Base-by-base conservation (phyloP, 2,113 vertebrate genomes). In the Entelurus aequoreus region DNA sequence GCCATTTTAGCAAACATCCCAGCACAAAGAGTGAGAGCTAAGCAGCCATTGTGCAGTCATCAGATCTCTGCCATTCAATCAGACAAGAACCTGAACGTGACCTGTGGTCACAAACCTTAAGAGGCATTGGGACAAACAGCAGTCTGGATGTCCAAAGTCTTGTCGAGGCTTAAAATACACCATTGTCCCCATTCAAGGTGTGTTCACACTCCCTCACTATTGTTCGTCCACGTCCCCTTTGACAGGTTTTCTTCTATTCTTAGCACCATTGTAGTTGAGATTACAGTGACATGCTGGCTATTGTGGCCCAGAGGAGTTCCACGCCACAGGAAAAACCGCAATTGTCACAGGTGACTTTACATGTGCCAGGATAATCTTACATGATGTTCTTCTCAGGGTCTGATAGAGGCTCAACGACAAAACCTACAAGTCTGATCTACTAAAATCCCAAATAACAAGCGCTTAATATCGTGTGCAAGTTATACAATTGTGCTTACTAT, bases 171-270 rank as follows among this genome's bases (percentile, higher is more conserved):
- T 80, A 74, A 83, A 75, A 84, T 79, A 81, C 74, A 66, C 69
- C 77, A 70, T 67, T 81, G 65, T 81, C 36, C 63, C 37, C 8
- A 46, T 63, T 72, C 61, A 68, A 58, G 61, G 36, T 61, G 50
- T 37, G 53, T 69, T 57, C 56, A 37, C 16, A 63, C 68, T 54
- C 40, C 50, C 66, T 58, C 60, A 46, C 52, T 63, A 74, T 86
- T 83, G 82, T 84, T 75, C 75, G 53, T 28, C 49, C 37, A 21
- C 52, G 37, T 78, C 82, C 88, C 82, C 60, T 61, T 75, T 89
- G 83, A 84, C 76, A 68, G 79, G 79, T 84, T 79, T 66, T 59
- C 35, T 67, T 73, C 86, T 90, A 85, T 90, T 87, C 85, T 87
- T 81, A 80, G 80, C 65, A 42, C 49, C 54, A 66, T 88, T 87